Evolutionary conservation across 1,140 invertebrate species (phyloP).

Genomic region (Ephestia elutella): DNA sequence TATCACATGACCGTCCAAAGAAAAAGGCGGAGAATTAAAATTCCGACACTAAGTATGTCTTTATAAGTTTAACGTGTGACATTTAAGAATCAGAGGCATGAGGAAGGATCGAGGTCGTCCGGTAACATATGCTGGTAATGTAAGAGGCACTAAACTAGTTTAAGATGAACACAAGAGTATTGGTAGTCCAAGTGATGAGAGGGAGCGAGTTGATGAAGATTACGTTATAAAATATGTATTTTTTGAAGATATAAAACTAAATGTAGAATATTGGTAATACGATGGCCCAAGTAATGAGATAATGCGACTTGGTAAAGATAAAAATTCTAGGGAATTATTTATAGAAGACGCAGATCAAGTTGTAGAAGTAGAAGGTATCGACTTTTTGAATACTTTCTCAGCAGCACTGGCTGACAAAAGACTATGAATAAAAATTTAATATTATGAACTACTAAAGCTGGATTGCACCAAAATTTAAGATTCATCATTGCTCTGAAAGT

Average conservation of each 20-base stretch:
- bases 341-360: too few species aligned
- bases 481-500: too few species aligned
- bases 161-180: not conserved
- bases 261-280: too few species aligned
- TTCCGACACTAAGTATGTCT: not conserved
- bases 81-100: constrained; percentile 15
- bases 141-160: constrained; percentile 6
- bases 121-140: constrained; percentile 14
- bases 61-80: constrained; percentile 8
- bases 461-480: too few species aligned
- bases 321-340: too few species aligned
- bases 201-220: not conserved
- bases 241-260: not conserved
- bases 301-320: too few species aligned
- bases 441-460: too few species aligned
- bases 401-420: too few species aligned
- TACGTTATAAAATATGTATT: not conserved
- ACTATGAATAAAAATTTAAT: too few species aligned
- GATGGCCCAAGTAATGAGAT: too few species aligned
- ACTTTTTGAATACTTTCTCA: too few species aligned
- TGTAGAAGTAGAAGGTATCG: too few species aligned
- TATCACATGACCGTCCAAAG: not conserved
- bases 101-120: constrained; percentile 18
- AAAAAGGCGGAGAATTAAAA: not conserved
- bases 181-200: not conserved